phyloP scores from a whole-genome alignment of 2,113 vertebrate genomes.

The Ictidomys tridecemlineatus region DNA sequence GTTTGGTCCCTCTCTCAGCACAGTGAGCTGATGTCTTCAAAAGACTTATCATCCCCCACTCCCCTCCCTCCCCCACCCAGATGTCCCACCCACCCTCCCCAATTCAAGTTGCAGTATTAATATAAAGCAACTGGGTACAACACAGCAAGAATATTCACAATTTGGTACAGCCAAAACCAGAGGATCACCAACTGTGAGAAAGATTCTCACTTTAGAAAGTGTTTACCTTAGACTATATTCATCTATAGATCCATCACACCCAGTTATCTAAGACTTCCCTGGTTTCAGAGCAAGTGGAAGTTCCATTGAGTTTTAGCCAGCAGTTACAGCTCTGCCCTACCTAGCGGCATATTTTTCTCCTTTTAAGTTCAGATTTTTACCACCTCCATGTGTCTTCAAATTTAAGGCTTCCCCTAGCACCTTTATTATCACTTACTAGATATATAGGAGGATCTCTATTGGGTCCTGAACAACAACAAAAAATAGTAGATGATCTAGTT shows the following conservation, averaged over 20 bases:
- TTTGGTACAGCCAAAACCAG: conserved; percentile 81
- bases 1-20: conserved; percentile 90
- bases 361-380: conserved; percentile 31
- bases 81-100: conserved; percentile 25
- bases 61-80: conserved; percentile 69
- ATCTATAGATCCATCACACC: conserved; percentile 69
- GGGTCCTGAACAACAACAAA: conserved; percentile 38
- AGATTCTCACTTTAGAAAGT: conserved; percentile 70
- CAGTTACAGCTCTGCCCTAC: conserved; percentile 65
- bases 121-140: conserved; percentile 84
- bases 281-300: conserved; percentile 74
- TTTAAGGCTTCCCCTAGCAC: conserved; percentile 73
- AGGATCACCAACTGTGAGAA: conserved; percentile 67
- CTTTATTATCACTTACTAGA: conserved; percentile 60
- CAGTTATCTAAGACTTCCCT: conserved; percentile 74
- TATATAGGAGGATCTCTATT: conserved; percentile 54
- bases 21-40: conserved; percentile 87
- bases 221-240: conserved; percentile 68
- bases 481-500: neutral
- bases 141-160: conserved; percentile 76
- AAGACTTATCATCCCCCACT: conserved; percentile 71
- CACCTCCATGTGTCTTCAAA: neutral
- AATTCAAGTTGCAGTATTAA: conserved; percentile 77
- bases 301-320: conserved; percentile 67
- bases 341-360: conserved; percentile 49